A percentile compares a stretch with the other conserved stretches of the same genome.
Conservation (phyloP, 2,888 invertebrate genomes). For the Rhagonycha fulva region DNA sequence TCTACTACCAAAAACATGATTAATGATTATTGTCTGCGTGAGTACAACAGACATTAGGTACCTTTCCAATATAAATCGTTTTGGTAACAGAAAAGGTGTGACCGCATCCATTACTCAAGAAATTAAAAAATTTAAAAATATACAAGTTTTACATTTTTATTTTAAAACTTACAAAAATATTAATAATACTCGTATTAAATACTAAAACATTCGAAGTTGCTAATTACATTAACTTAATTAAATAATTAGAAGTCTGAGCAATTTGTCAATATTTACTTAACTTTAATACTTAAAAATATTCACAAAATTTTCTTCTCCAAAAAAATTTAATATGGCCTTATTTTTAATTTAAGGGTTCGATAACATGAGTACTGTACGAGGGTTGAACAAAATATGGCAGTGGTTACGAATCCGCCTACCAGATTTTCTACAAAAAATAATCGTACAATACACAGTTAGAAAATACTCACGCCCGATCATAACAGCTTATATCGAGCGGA, state of each 20-base stretch:
- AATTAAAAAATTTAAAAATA: not conserved
- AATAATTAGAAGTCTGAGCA: slow-evolving; percentile 21
- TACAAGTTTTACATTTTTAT: slow-evolving; percentile 20
- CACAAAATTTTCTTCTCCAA: not conserved
- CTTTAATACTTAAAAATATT: slow-evolving; percentile 2
- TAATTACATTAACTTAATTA: slow-evolving; percentile 14
- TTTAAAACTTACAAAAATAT: slow-evolving; percentile 28
- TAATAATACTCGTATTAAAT: slow-evolving; percentile 9
- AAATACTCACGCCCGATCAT: not conserved
- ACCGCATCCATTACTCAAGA: not conserved
- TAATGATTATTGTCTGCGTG: not conserved
- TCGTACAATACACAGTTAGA: not conserved
- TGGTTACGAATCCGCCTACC: too few relatives aligned
- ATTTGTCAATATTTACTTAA: slow-evolving; percentile 20
- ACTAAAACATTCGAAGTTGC: slow-evolving; percentile 12
- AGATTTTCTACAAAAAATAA: not conserved
- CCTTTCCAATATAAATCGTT: not conserved
- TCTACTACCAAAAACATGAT: not conserved
- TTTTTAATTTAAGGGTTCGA: not conserved
- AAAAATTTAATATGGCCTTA: not conserved
- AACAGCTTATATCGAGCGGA: not conserved
- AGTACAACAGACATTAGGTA: not conserved
- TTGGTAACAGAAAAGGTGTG: not conserved
- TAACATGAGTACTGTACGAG: not conserved
- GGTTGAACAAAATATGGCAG: not conserved